Percentiles rank a stretch among this genome's conserved stretches.
phyloP scores from a whole-genome alignment of 2,797 vertebrate genomes.

The Nannoperca obscura region DNA sequence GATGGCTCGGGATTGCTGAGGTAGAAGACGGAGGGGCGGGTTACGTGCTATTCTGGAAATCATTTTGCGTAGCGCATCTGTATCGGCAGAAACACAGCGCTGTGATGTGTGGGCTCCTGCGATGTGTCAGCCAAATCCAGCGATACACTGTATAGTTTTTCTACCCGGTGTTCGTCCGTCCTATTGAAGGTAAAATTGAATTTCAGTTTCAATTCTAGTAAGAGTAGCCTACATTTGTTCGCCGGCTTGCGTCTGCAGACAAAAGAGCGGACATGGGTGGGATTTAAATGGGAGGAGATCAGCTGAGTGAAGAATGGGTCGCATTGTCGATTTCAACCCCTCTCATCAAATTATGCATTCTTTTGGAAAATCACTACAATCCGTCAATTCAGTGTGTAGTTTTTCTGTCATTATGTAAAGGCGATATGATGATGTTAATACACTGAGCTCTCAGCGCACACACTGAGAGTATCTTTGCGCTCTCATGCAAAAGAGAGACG shows the following conservation, averaged over 20 bases:
- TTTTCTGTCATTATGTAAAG: background rate
- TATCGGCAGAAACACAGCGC: constrained; percentile 33
- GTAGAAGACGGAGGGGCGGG: constrained; percentile 71
- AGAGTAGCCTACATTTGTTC: background rate
- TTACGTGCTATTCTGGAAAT: constrained; percentile 71
- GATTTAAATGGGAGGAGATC: constrained; percentile 84
- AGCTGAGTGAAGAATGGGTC: constrained; percentile 69
- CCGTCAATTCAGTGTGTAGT: background rate
- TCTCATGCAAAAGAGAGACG: constrained; percentile 33
- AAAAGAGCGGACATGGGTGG: constrained; percentile 83
- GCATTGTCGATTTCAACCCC: constrained; percentile 55
- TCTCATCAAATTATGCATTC: background rate
- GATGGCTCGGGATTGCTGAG: constrained; percentile 19
- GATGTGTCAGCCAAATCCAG: constrained; percentile 12
- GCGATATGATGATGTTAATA: background rate
- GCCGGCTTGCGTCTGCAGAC: constrained; percentile 66
- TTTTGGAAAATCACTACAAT: background rate
- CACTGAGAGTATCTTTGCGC: constrained; percentile 21
- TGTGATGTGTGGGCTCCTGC: constrained; percentile 23
- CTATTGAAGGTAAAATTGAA: constrained; percentile 69
- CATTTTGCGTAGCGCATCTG: constrained; percentile 79
- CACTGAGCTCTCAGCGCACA: constrained; percentile 8
- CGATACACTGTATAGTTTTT: background rate
- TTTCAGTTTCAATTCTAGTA: background rate
- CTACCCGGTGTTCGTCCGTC: background rate